Evolutionary conservation across 1,140 invertebrate genomes (phyloP).

Genomic region (Oryctes rhinoceros): DNA sequence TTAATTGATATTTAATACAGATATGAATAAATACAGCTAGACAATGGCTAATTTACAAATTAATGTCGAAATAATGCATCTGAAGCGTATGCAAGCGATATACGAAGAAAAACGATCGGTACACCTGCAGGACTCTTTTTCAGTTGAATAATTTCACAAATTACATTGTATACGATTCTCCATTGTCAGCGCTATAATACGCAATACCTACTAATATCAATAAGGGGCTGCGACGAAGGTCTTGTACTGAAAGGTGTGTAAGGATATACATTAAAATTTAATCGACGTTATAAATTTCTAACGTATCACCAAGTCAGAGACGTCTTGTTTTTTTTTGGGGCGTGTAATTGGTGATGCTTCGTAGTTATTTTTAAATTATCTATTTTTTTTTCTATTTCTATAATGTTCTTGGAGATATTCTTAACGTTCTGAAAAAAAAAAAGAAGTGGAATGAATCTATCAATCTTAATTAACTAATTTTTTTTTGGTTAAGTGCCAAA

Average conservation of each 20-base stretch:
- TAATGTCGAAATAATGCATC: conserved; percentile 33
- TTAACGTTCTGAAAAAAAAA: no score
- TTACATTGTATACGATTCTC: conserved; percentile 41
- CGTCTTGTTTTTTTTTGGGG: no score
- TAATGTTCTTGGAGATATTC: no score
- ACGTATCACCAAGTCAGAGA: no score
- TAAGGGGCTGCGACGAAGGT: conserved; percentile 30
- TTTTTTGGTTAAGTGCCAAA: no score
- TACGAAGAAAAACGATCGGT: conserved; percentile 14
- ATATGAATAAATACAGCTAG: conserved; percentile 32
- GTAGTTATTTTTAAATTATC: no score
- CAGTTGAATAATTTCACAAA: conserved; percentile 37
- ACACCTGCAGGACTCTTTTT: conserved; percentile 38
- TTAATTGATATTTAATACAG: conserved; percentile 37
- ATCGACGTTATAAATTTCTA: neutral
- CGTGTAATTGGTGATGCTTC: no score
- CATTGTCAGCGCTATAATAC: conserved; percentile 36
- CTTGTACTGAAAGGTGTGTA: conserved; percentile 17
- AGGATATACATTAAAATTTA: conserved; percentile 32
- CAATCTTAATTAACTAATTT: no score
- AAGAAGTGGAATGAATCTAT: no score
- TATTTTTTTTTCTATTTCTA: no score
- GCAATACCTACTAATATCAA: conserved; percentile 37
- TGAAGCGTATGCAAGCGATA: conserved; percentile 22
- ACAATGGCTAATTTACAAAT: conserved; percentile 40